Evolutionary conservation across 2,797 vertebrate genomes (phyloP), one percentile per base, ranked within the genome.

Genomic region (Typhlichthys eigenmanni): DNA sequence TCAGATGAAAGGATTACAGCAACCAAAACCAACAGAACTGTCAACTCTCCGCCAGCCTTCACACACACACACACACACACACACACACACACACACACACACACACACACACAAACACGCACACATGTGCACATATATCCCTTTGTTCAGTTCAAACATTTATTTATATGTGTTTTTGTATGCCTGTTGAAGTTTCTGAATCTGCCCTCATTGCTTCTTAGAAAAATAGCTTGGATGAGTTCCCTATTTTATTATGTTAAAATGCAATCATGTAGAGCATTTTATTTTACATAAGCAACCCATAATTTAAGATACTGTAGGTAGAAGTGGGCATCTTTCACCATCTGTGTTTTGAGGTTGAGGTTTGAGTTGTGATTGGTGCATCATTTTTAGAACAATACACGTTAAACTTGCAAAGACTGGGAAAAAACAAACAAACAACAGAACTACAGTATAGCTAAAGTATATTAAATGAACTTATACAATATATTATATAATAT

Each of bases 1-100:
- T 92, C 88, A 91, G 80, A 88, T 89, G 74, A 86, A 85, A 75
- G 86, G 91, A 92, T 93, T 92, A 89, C 58, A 72, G 89, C 90
- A 91, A 92, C 91, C 91, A 38, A 8, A 38, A 65, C 73, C 74
- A 80, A 62, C 75, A 71, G 79, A 85, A 76, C 82, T 86, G 82
- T 87, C 76, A 86, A 75, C 74, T 69, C 69, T 70, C 61, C 34
- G 5, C 34, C 34, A 38, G 34, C 34, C 34, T 38, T 38, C 7
- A 55, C 24, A 32, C 53, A 55, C 53, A 29, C 34, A 12, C 16
- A 49, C 43, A 24, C 17, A 17, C 29, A 53, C 60, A 55, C 52
- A 46, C 65, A 55, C 64, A 67, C 54, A 60, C 58, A 72, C 58
- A 68, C 63, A 58, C 51, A 43, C 62, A 38, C 66, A 65, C 63